Evolutionary conservation across 2,888 invertebrate species (phyloP).

Genomic region (Sesia bembeciformis): DNA sequence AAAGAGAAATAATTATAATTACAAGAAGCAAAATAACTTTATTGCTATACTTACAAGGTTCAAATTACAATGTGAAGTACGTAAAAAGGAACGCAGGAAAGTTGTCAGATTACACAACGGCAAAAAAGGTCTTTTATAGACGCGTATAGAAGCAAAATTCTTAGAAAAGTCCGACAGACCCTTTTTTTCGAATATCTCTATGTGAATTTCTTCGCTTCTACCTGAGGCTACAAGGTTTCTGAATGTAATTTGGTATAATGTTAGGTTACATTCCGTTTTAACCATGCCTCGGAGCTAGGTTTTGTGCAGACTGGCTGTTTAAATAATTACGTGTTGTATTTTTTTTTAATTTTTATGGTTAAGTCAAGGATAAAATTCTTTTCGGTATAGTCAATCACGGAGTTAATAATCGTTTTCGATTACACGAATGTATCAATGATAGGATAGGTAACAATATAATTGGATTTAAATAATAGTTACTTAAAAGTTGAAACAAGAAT

Average conservation of each 20-base stretch:
- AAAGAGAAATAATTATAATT: neutral
- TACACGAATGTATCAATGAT: no score
- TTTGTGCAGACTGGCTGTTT: conserved; percentile 6
- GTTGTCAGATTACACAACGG: conserved; percentile 9
- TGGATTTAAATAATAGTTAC: no score
- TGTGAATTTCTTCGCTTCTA: conserved; percentile 26
- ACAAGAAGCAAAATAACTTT: neutral
- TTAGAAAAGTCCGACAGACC: conserved; percentile 32
- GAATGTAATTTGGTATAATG: conserved; percentile 15
- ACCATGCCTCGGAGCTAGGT: conserved; percentile 13
- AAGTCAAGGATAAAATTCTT: no score
- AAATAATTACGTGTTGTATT: neutral
- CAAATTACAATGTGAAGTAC: neutral
- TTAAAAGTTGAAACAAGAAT: no score
- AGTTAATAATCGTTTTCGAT: no score
- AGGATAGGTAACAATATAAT: no score
- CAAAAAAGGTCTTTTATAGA: conserved; percentile 24
- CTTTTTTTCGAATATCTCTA: conserved; percentile 31
- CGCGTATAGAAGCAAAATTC: conserved; percentile 26
- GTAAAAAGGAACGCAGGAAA: conserved; percentile 10
- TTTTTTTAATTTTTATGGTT: no score
- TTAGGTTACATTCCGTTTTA: conserved; percentile 12
- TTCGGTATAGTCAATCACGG: no score
- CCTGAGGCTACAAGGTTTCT: conserved; percentile 20
- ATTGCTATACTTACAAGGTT: neutral